Conservation (phyloP, 1,140 invertebrate genomes). For the Acromyrmex echinatior region DNA sequence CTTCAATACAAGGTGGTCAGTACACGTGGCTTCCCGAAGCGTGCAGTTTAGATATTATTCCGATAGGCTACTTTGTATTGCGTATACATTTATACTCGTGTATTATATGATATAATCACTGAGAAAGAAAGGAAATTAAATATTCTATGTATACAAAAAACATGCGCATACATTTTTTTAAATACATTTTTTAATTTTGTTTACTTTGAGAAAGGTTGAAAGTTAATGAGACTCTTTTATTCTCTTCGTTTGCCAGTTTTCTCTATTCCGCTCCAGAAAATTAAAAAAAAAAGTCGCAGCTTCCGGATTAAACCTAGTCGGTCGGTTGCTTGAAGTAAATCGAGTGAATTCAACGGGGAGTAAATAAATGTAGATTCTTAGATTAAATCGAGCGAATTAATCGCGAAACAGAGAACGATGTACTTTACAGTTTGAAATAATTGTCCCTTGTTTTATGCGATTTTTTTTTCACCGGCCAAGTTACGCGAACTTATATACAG, state of each 20-base stretch:
- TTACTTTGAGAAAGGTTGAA: neutral
- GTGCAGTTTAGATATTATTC: no score
- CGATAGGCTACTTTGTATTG: no score
- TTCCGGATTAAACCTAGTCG: slow-evolving; percentile 44
- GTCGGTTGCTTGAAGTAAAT: slow-evolving; percentile 34
- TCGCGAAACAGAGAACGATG: slow-evolving; percentile 17
- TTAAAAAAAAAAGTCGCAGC: neutral
- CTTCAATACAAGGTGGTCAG: neutral
- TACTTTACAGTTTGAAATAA: slow-evolving; percentile 16
- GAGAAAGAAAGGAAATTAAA: neutral
- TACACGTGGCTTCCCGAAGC: neutral
- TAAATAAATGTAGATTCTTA: slow-evolving; percentile 37
- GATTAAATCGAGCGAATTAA: slow-evolving; percentile 44
- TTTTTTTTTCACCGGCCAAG: slow-evolving; percentile 5
- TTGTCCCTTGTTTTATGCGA: neutral
- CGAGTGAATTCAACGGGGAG: slow-evolving; percentile 29
- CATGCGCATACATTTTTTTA: neutral
- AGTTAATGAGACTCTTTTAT: slow-evolving; percentile 6
- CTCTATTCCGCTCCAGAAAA: neutral
- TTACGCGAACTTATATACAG: neutral
- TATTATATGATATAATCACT: neutral
- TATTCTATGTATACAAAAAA: neutral
- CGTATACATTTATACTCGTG: no score
- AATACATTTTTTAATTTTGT: neutral
- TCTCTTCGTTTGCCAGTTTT: neutral